Evolutionary conservation across 2,113 vertebrate species (phyloP).

Genomic region (Alosa alosa): DNA sequence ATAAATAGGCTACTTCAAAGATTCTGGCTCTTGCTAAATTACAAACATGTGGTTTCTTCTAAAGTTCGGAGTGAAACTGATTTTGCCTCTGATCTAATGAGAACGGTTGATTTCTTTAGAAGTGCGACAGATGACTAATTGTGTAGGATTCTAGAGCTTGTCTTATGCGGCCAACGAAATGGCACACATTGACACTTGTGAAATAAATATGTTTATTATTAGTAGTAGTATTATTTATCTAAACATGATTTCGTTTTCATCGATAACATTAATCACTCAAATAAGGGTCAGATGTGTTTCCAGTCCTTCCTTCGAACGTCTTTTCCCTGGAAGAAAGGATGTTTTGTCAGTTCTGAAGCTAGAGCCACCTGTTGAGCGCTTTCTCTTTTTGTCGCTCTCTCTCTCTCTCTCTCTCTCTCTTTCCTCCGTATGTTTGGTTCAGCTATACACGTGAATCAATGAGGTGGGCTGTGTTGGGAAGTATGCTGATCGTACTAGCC

Average conservation of each 20-base stretch:
- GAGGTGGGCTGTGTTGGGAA: constrained; percentile 26
- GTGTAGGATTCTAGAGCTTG: too few relatives aligned
- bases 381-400: neutral
- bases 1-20: neutral
- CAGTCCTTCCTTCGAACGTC: neutral
- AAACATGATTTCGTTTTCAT: neutral
- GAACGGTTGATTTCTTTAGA: neutral
- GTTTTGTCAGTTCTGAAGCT: constrained; percentile 34
- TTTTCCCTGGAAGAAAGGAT: neutral
- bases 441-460: constrained; percentile 54
- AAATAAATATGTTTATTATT: neutral
- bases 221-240: too few relatives aligned
- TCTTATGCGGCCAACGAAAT: neutral
- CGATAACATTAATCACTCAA: neutral
- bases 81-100: neutral
- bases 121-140: neutral
- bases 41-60: neutral
- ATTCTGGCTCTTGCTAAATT: neutral
- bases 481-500: constrained; percentile 28
- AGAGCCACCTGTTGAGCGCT: constrained; percentile 50
- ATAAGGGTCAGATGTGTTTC: neutral
- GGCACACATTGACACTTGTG: neutral
- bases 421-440: neutral
- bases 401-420: neutral
- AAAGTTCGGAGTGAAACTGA: neutral